Conservation (phyloP, 2,113 vertebrate genomes). For the Corythornis cristatus region DNA sequence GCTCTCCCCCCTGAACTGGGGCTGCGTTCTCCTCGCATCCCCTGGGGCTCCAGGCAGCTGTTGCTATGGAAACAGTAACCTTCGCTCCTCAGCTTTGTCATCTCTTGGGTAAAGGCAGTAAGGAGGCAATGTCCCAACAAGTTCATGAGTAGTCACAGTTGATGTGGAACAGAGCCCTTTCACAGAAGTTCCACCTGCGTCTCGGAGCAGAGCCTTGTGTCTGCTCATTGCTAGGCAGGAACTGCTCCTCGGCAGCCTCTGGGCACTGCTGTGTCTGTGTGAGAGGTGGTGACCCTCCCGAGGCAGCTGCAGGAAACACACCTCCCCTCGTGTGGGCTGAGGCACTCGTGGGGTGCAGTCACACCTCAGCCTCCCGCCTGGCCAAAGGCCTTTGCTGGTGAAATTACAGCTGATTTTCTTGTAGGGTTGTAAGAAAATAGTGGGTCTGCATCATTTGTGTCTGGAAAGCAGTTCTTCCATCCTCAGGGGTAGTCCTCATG, state of each 20-base stretch:
- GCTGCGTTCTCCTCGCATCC: not conserved
- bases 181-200: not conserved
- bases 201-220: not conserved
- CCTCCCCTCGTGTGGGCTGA: accelerated
- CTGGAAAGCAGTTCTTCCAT: not conserved
- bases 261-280: accelerated
- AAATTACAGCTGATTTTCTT: not conserved
- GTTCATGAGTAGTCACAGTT: not conserved
- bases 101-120: not conserved
- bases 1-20: not conserved
- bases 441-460: not conserved
- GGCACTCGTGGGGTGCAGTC: too few relatives aligned
- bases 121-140: not conserved
- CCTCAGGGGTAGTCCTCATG: not conserved
- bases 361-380: not conserved
- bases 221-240: not conserved
- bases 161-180: not conserved
- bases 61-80: not conserved
- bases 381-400: not conserved
- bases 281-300: not conserved
- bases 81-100: not conserved
- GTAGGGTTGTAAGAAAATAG: not conserved
- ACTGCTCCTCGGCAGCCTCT: not conserved
- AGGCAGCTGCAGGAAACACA: not conserved
- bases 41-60: not conserved